phyloP scores from a whole-genome alignment of 2,797 vertebrate genomes.

The Malacoctenus gilli region DNA sequence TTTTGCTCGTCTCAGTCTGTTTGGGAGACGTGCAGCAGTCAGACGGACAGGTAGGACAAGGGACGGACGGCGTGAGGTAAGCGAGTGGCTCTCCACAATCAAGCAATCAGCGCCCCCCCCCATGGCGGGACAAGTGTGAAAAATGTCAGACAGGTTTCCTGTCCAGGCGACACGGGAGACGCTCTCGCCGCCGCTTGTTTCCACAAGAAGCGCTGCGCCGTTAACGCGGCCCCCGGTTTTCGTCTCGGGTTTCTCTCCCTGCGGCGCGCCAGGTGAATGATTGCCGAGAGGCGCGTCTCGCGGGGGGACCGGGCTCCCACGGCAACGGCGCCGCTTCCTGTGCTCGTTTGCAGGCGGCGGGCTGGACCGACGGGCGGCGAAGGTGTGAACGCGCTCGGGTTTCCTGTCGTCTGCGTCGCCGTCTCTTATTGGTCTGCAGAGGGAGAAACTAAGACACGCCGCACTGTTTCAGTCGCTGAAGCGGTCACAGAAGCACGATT shows the following conservation, averaged over 20 bases:
- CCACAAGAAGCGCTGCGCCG: constrained; percentile 4
- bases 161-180: not conserved
- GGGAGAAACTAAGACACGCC: no score
- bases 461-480: no score
- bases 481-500: no score
- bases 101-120: not conserved
- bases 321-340: constrained; percentile 35
- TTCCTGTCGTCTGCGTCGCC: no score
- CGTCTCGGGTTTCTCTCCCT: constrained; percentile 17
- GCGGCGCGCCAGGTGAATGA: constrained; percentile 41
- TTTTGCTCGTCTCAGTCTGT: no score
- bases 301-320: constrained; percentile 31
- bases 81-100: no score
- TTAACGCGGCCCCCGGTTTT: constrained; percentile 2
- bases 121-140: no score
- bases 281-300: constrained; percentile 58
- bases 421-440: no score
- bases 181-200: constrained; percentile 10
- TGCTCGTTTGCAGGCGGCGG: constrained; percentile 32
- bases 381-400: not conserved
- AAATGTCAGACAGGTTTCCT: no score
- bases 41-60: no score
- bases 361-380: constrained; percentile 5
- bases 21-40: no score
- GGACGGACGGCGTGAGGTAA: no score